Percentiles rank a stretch among this genome's conserved stretches.
Evolutionary conservation across 92 coral and sea anemone species (phyloP).

Genomic region (Epizoanthus rinbou): DNA sequence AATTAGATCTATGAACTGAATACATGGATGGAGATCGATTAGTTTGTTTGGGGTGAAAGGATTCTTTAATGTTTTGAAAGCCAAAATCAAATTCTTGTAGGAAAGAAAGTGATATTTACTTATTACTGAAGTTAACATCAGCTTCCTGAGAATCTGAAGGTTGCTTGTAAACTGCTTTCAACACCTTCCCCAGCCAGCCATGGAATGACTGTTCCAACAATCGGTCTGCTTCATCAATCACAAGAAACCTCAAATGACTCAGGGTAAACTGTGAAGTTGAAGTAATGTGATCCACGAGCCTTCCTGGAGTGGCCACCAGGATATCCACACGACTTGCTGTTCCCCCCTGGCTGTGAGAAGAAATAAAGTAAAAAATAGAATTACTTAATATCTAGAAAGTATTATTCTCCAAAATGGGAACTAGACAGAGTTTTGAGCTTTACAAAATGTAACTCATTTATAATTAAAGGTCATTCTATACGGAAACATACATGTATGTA

Average conservation of each 20-base stretch:
- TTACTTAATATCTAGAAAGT: not conserved
- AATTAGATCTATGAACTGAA: too few species aligned
- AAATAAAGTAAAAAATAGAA: not conserved
- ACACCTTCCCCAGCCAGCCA: slow-evolving; percentile 90
- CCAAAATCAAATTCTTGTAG: too few species aligned
- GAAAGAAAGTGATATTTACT: not conserved
- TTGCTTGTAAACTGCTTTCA: slow-evolving; percentile 60
- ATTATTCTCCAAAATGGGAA: not conserved
- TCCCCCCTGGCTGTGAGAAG: slow-evolving; percentile 63
- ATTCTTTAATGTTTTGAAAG: too few species aligned
- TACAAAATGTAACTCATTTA: too few species aligned
- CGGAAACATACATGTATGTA: too few species aligned
- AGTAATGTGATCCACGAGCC: slow-evolving; percentile 90
- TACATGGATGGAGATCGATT: too few species aligned
- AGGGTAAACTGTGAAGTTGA: slow-evolving; percentile 83
- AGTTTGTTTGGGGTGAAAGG: too few species aligned
- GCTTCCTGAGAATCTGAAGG: slow-evolving; percentile 9
- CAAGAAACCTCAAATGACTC: slow-evolving; percentile 83
- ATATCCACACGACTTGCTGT: slow-evolving; percentile 80
- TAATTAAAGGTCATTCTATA: too few species aligned
- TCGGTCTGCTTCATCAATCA: slow-evolving; percentile 97
- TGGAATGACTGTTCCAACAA: slow-evolving; percentile 85
- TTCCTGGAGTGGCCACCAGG: slow-evolving; percentile 92
- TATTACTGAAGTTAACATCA: not conserved
- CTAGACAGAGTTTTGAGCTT: not conserved